These are phyloP conservation scores for Lophius piscatorius DNA, from an alignment of 2,113 vertebrate genomes.

Conservation along the genomic window DNA sequence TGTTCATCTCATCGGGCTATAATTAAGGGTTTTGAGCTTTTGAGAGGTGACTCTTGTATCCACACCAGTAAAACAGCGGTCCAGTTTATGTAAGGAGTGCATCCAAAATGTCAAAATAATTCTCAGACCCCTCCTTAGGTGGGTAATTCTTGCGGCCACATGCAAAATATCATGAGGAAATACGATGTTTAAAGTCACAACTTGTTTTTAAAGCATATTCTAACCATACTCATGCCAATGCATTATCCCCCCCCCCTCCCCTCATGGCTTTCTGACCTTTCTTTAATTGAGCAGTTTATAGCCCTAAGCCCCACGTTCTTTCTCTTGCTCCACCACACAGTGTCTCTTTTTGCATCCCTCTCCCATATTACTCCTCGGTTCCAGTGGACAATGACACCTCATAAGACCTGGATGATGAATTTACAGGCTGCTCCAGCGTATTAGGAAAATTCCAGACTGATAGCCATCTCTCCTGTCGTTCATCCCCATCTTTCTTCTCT, in stretches of 20 bases:
- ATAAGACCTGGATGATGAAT: constrained; percentile 12
- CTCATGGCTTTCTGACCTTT: constrained; percentile 14
- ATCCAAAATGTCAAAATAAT: no score
- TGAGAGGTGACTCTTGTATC: no score
- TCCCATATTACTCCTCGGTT: constrained; percentile 3
- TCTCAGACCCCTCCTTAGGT: no score
- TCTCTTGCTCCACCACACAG: constrained; percentile 15
- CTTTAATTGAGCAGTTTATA: constrained; percentile 27
- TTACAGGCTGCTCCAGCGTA: constrained; percentile 40
- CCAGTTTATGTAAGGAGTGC: no score
- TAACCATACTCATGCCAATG: no score
- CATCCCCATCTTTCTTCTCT: constrained; percentile 62
- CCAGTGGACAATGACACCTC: constrained; percentile 20
- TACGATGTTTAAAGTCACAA: no score
- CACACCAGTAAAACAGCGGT: no score
- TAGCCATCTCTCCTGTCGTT: constrained; percentile 41
- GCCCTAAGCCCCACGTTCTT: neutral
- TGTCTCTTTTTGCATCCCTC: neutral
- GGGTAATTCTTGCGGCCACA: no score
- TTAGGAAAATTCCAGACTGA: constrained; percentile 67
- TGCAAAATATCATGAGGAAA: no score
- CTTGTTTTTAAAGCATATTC: no score
- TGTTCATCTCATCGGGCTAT: no score
- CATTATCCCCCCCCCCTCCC: neutral
- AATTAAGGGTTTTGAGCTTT: no score